Percentiles rank a stretch among this genome's conserved stretches.
These are phyloP conservation scores for Oscarella lobularis DNA, from an alignment of 37 sponge, comb jelly and placozoan genomes.

Conservation along the genomic window DNA sequence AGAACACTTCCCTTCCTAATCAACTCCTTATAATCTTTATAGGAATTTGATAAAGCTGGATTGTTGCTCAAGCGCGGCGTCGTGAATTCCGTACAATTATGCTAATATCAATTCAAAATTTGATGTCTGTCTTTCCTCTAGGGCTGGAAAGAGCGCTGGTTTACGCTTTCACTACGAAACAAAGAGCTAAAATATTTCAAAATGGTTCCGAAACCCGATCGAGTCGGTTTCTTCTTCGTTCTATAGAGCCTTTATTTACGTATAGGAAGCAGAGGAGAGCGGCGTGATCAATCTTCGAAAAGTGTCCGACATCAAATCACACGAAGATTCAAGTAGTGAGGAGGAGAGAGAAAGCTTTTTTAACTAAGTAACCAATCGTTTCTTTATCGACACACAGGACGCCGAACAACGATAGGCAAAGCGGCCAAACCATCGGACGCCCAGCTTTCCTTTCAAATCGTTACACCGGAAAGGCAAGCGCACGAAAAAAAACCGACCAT, in stretches of 20 bases:
- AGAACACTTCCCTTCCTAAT: too few species aligned
- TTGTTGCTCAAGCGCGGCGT: conserved; percentile 39
- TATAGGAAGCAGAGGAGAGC: conserved; percentile 28
- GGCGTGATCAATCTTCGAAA: conserved; percentile 47
- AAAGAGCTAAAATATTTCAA: conserved; percentile 43
- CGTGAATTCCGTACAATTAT: conserved; percentile 13
- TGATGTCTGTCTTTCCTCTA: not conserved
- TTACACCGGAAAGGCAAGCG: conserved; percentile 34
- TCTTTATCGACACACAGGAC: too few species aligned
- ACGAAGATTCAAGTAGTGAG: conserved; percentile 12
- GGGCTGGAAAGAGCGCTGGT: conserved; percentile 66
- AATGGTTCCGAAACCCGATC: too few species aligned
- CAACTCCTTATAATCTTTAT: too few species aligned
- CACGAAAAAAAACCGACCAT: too few species aligned
- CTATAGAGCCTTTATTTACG: too few species aligned
- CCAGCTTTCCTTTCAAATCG: conserved; percentile 29
- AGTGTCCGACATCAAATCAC: conserved; percentile 31
- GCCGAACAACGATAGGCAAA: too few species aligned
- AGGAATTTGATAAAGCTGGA: conserved; percentile 67
- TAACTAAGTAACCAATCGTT: too few species aligned
- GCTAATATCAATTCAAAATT: not conserved
- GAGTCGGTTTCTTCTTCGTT: too few species aligned
- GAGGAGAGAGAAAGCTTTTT: not conserved
- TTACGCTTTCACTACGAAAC: conserved; percentile 29
- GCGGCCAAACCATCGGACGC: conserved; percentile 22